Conservation (phyloP, 2,888 invertebrate species). For the Sinopyrophorus schimmeli region DNA sequence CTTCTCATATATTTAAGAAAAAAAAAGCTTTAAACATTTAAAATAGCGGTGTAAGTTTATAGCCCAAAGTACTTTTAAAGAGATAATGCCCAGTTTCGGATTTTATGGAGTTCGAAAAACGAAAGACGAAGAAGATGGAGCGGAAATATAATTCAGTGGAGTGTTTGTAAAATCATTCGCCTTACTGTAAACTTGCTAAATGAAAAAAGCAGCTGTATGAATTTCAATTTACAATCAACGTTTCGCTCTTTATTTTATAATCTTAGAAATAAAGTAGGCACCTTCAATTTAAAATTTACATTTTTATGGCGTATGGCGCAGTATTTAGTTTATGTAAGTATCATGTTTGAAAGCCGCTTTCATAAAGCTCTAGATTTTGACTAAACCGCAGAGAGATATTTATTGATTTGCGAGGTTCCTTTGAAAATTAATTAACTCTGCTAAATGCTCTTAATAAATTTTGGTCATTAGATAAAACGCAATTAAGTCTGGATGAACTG, state of each 20-base stretch:
- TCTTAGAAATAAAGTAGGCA: no score
- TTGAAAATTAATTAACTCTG: conserved; percentile 20
- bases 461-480: conserved; percentile 8
- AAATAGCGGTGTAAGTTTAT: neutral
- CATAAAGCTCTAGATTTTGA: no score
- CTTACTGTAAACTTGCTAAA: conserved; percentile 10
- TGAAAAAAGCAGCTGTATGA: conserved; percentile 6
- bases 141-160: conserved; percentile 12
- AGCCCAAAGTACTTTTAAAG: conserved; percentile 1
- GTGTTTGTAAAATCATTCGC: conserved; percentile 5
- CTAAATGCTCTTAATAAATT: conserved; percentile 14
- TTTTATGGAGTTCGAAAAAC: conserved; percentile 17
- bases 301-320: no score
- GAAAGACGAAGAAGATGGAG: conserved; percentile 12
- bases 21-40: conserved; percentile 3
- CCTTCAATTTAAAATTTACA: no score
- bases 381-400: conserved; percentile 15
- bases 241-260: neutral
- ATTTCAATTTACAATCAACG: conserved; percentile 4
- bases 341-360: no score
- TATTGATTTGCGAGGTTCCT: conserved; percentile 22
- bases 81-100: conserved; percentile 14
- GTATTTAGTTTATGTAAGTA: no score
- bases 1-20: no score
- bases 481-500: no score